phyloP scores from a whole-genome alignment of 2,113 vertebrate genomes.

The Chrysemys picta region DNA sequence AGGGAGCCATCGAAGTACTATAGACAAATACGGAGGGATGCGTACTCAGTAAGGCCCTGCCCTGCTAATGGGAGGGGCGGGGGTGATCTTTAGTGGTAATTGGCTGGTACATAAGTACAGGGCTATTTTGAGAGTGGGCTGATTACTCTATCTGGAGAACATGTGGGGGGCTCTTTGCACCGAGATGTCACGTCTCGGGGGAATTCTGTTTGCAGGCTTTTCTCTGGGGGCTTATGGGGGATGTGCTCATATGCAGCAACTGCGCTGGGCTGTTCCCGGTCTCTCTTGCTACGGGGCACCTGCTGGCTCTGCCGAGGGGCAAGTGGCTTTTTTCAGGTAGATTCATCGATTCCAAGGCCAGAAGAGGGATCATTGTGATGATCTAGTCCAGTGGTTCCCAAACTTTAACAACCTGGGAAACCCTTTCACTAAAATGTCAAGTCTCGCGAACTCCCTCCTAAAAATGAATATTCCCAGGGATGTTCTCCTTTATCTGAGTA shows the following conservation, averaged over 20 bases:
- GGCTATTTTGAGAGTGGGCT: background rate
- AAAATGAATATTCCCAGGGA: too few relatives aligned
- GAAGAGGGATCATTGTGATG: background rate
- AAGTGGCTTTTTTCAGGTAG: background rate
- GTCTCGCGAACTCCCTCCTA: too few relatives aligned
- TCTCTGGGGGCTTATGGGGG: background rate
- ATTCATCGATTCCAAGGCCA: background rate
- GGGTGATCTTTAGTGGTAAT: background rate
- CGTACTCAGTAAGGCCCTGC: too few relatives aligned
- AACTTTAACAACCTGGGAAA: too few relatives aligned
- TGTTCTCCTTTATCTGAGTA: too few relatives aligned
- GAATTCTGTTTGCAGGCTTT: background rate
- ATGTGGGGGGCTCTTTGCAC: background rate
- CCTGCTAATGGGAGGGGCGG: background rate
- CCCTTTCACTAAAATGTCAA: too few relatives aligned
- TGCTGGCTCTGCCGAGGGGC: accelerated
- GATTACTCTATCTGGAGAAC: background rate
- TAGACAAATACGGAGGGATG: background rate
- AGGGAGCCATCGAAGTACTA: background rate
- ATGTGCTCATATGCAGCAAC: accelerated
- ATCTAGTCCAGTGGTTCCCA: too few relatives aligned
- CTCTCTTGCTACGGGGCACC: accelerated
- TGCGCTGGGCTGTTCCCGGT: accelerated
- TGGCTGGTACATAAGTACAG: background rate
- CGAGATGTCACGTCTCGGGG: background rate